Evolutionary conservation across 2,797 vertebrate species (phyloP), one percentile per base, ranked within the genome.

Genomic region (Gymnoscopelus microlampas): DNA sequence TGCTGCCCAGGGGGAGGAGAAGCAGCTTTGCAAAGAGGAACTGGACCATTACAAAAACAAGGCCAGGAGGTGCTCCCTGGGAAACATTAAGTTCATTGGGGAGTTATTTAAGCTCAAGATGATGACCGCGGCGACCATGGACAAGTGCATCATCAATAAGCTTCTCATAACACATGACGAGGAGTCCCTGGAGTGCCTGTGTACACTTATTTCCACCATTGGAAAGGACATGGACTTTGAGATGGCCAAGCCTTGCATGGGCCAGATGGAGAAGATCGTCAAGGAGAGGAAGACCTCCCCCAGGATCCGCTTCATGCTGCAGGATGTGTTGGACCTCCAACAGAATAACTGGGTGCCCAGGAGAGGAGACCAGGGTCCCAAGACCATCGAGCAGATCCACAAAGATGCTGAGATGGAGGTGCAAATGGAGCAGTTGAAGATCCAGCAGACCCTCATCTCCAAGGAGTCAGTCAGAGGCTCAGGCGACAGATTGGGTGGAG

Each of bases 51-150:
- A 95, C 0, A 95, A 96, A 83, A 95, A 98, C 87, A 93, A 94
- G 78, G 97, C 97, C 29, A 94, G 97, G 32, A 93, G 96, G 39
- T 95, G 97, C 68, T 99, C 98, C 0, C 88, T 98, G 59, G 98
- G 98, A 26, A 99, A 99, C 85, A 99, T 99, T 66, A 98, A 98
- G 88, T 99, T 99, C 76, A 99, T 99, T 0, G 97, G 98, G 0
- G 98, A 99, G 81, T 91, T 99, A 13, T 99, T 99, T 85, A 99
- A 99, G 87, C 93, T 99, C 32, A 99, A 98, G 91, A 99, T 99
- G 97, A 90, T 99, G 77, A 99, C 97, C 0, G 97, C 98, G 83
- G 95, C 95, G 67, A 99, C 99, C 89, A 99, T 99, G 98, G 97
- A 99, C 0, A 97, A 99, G 87, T 99, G 98, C 0, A 96, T 99